Evolutionary conservation across 2,888 invertebrate species (phyloP).

Genomic region (Drosophila putrida): DNA sequence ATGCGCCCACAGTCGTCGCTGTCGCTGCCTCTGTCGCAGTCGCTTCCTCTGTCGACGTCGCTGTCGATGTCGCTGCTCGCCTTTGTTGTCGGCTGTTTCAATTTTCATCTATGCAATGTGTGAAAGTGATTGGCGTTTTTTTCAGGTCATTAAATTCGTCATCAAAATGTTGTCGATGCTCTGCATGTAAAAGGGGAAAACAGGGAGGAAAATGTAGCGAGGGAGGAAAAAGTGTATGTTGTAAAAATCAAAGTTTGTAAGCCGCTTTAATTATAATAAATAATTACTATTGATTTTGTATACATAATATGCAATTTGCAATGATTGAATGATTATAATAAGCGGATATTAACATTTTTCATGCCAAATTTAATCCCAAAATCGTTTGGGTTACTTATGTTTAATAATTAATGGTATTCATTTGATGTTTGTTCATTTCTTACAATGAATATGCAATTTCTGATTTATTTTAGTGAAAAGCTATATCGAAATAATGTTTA

Average conservation of each 20-base stretch:
- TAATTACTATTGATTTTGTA: conserved; percentile 57
- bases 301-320: conserved; percentile 46
- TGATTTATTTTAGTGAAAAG: not conserved
- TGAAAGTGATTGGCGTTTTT: conserved; percentile 73
- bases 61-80: conserved; percentile 52
- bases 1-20: conserved; percentile 61
- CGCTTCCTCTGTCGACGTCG: conserved; percentile 29
- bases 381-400: not conserved
- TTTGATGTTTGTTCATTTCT: not conserved
- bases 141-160: conserved; percentile 78
- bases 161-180: conserved; percentile 53
- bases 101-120: conserved; percentile 76
- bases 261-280: conserved; percentile 53
- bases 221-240: not conserved
- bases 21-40: conserved; percentile 29
- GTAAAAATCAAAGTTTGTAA: conserved; percentile 31
- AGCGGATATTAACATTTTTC: conserved; percentile 15
- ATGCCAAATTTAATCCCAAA: not conserved
- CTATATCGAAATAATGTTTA: not conserved
- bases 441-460: not conserved
- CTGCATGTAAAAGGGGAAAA: not conserved
- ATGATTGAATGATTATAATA: conserved; percentile 4
- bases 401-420: not conserved
- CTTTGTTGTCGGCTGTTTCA: conserved; percentile 66
- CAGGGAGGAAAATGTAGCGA: conserved; percentile 6